These are phyloP conservation scores for Camponotus floridanus DNA, from an alignment of 1,140 invertebrate genomes.

Conservation along the genomic window DNA sequence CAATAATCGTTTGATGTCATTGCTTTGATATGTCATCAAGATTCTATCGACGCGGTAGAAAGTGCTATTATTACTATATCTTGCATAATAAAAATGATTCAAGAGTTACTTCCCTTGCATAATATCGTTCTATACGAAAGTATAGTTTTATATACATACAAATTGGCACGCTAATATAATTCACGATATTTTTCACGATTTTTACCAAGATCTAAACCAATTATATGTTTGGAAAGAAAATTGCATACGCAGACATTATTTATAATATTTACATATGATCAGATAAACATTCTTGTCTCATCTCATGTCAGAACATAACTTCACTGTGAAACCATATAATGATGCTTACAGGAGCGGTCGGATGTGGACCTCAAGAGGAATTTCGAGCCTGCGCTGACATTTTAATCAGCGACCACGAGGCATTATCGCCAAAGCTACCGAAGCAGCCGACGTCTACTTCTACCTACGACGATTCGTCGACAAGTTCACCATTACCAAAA, in stretches of 20 bases:
- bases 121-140: neutral
- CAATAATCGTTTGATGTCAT: neutral
- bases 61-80: conserved; percentile 48
- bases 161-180: neutral
- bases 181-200: neutral
- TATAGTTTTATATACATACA: neutral
- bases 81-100: conserved; percentile 49
- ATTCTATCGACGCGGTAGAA: conserved; percentile 48
- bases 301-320: neutral
- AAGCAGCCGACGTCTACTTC: conserved; percentile 71
- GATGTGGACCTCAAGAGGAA: conserved; percentile 95
- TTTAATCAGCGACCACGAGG: conserved; percentile 87
- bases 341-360: conserved; percentile 88
- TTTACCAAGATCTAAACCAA: neutral
- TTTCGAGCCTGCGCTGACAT: conserved; percentile 95
- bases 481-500: conserved; percentile 66
- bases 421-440: conserved; percentile 67
- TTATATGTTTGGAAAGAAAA: neutral
- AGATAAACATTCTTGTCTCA: neutral
- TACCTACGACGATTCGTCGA: conserved; percentile 67
- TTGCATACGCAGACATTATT: neutral
- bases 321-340: neutral
- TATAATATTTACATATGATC: neutral
- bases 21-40: conserved; percentile 29
- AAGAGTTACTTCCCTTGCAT: conserved; percentile 19